phyloP scores from a whole-genome alignment of 2,797 vertebrate genomes.

The Gallinago stenura region DNA sequence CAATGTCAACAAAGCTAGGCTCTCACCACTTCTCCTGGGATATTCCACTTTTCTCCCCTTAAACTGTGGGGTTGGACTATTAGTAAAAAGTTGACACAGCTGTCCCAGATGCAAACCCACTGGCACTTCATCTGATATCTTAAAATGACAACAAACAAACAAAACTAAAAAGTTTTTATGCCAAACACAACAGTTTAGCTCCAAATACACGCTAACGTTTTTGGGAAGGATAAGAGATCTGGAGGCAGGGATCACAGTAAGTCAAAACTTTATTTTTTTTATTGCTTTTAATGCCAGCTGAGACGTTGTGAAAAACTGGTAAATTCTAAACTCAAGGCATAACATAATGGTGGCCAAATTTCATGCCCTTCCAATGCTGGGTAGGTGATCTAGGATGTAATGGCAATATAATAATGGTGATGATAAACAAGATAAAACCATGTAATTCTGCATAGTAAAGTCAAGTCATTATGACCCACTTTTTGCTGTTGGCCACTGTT shows the following conservation, averaged over 20 bases:
- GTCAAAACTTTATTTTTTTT: background rate
- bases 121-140: conserved; percentile 17
- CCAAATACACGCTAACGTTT: background rate
- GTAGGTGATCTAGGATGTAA: background rate
- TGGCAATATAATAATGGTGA: background rate
- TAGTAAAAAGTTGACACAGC: background rate
- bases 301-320: background rate
- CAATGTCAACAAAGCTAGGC: background rate
- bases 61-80: background rate
- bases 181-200: conserved; percentile 33
- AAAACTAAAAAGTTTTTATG: background rate
- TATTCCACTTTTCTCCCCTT: background rate
- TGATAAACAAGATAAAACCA: conserved; percentile 44
- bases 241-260: background rate
- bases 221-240: background rate
- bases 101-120: conserved; percentile 14
- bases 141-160: conserved; percentile 45
- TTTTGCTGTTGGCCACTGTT: conserved; percentile 55
- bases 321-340: background rate
- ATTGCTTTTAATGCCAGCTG: background rate
- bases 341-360: background rate
- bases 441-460: conserved; percentile 5
- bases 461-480: conserved; percentile 21
- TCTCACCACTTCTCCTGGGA: background rate
- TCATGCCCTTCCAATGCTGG: background rate